These are phyloP conservation scores for Stegodyphus mimosarum DNA, from an alignment of 1,140 invertebrate species.

Conservation along the genomic window DNA sequence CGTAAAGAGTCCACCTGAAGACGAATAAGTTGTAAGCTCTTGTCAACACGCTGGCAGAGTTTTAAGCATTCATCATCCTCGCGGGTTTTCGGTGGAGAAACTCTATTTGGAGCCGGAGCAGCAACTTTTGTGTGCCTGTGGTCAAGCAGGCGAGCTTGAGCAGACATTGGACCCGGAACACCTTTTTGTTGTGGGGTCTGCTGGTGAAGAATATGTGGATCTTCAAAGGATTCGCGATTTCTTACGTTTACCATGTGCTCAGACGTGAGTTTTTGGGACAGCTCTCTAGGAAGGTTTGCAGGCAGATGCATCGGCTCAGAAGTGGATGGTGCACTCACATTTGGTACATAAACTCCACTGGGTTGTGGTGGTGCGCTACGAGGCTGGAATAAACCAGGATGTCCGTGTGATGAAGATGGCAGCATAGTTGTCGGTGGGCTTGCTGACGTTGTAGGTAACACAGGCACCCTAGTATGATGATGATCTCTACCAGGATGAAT, in stretches of 20 bases:
- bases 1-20: slow-evolving; percentile 62
- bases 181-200: slow-evolving; percentile 1
- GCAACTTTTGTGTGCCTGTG: slow-evolving; percentile 32
- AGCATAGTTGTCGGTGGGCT: slow-evolving; percentile 48
- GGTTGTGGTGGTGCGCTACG: slow-evolving; percentile 7
- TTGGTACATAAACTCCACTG: slow-evolving; percentile 26
- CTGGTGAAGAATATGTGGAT: slow-evolving; percentile 7
- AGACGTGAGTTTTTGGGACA: slow-evolving; percentile 31
- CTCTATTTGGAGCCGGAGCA: slow-evolving; percentile 15
- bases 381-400: slow-evolving; percentile 10
- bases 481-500: slow-evolving; percentile 15
- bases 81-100: slow-evolving; percentile 23
- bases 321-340: slow-evolving; percentile 6
- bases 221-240: slow-evolving; percentile 24
- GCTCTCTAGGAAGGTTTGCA: slow-evolving; percentile 34
- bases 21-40: slow-evolving; percentile 62
- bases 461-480: slow-evolving; percentile 11
- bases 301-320: slow-evolving; percentile 27
- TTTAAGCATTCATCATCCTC: slow-evolving; percentile 55
- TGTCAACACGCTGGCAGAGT: slow-evolving; percentile 60
- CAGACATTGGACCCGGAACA: slow-evolving; percentile 39
- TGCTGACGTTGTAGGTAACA: slow-evolving; percentile 6
- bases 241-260: slow-evolving; percentile 40
- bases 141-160: slow-evolving; percentile 44
- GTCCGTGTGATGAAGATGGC: background rate